Percentiles rank a stretch among this genome's conserved stretches.
Conservation (phyloP, 1,140 invertebrate genomes). For the Physella acuta region DNA sequence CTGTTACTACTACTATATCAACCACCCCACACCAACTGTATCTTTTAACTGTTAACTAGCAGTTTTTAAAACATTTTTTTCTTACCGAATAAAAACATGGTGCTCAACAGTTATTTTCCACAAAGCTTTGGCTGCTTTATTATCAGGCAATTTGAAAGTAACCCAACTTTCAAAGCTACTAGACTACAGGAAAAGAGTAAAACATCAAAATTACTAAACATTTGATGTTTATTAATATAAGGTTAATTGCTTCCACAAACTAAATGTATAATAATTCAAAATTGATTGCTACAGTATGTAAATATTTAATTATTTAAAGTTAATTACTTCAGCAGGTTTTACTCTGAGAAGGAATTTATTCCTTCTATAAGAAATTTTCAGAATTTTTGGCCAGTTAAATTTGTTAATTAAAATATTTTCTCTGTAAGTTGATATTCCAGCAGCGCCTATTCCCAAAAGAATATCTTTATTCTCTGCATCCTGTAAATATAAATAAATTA, state of each 20-base stretch:
- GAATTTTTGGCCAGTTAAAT: constrained; percentile 99
- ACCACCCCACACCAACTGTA: too few relatives aligned
- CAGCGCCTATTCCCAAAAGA: constrained; percentile 93
- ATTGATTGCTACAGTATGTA: neutral
- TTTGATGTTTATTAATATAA: too few relatives aligned
- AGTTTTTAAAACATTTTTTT: too few relatives aligned
- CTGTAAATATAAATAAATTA: constrained; percentile 45
- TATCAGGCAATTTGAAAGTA: constrained; percentile 92
- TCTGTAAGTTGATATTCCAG: constrained; percentile 90
- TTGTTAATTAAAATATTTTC: constrained; percentile 94
- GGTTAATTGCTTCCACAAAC: too few relatives aligned
- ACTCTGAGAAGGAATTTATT: constrained; percentile 99
- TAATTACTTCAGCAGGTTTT: constrained; percentile 80
- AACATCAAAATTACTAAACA: too few relatives aligned
- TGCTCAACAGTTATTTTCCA: constrained; percentile 99
- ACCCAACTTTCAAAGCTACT: constrained; percentile 96
- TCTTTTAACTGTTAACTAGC: neutral
- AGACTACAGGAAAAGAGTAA: too few relatives aligned
- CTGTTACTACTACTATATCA: too few relatives aligned
- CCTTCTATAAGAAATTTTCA: constrained; percentile 98
- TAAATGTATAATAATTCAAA: too few relatives aligned
- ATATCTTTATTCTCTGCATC: constrained; percentile 96
- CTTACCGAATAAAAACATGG: constrained; percentile 96
- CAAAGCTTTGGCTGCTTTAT: constrained; percentile 91
- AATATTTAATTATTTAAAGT: neutral